Percentiles rank a stretch among this genome's conserved stretches.
Evolutionary conservation across 1,140 invertebrate species (phyloP).

Genomic region (Solenopsis invicta): DNA sequence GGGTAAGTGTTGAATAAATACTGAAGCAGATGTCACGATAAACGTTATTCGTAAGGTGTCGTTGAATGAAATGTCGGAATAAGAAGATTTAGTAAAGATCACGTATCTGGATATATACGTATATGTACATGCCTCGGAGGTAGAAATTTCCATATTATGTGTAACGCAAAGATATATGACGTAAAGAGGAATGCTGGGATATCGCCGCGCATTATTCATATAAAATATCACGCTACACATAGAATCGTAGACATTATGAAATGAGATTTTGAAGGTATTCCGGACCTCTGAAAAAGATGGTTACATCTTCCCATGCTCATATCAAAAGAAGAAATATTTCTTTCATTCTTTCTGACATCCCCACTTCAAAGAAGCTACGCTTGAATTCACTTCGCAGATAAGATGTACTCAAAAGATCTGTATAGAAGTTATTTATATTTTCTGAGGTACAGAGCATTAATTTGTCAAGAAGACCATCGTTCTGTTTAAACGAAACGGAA

Average conservation of each 20-base stretch:
- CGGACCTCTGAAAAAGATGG: constrained; percentile 55
- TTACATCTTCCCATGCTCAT: constrained; percentile 48
- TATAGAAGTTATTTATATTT: constrained; percentile 30
- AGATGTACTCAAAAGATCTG: constrained; percentile 12
- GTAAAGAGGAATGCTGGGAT: constrained; percentile 65
- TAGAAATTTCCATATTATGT: constrained; percentile 61
- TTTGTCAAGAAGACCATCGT: not conserved
- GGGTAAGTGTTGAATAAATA: constrained; percentile 15
- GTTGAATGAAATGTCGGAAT: constrained; percentile 44
- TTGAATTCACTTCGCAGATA: constrained; percentile 53
- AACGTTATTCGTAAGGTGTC: constrained; percentile 15
- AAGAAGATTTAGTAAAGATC: constrained; percentile 46
- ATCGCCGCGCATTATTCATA: constrained; percentile 56
- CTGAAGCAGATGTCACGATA: constrained; percentile 7
- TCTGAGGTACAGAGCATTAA: constrained; percentile 3
- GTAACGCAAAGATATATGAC: constrained; percentile 57
- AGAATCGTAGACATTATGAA: constrained; percentile 61
- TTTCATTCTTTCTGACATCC: constrained; percentile 58
- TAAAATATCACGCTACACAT: constrained; percentile 60
- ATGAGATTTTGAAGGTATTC: constrained; percentile 61
- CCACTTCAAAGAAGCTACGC: constrained; percentile 37
- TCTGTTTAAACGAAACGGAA: not conserved
- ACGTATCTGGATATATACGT: constrained; percentile 39
- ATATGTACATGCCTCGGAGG: constrained; percentile 46
- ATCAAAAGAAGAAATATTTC: constrained; percentile 58